These are phyloP conservation scores for Ophthalmolycus amberensis DNA, from an alignment of 2,113 vertebrate genomes.

Conservation along the genomic window DNA sequence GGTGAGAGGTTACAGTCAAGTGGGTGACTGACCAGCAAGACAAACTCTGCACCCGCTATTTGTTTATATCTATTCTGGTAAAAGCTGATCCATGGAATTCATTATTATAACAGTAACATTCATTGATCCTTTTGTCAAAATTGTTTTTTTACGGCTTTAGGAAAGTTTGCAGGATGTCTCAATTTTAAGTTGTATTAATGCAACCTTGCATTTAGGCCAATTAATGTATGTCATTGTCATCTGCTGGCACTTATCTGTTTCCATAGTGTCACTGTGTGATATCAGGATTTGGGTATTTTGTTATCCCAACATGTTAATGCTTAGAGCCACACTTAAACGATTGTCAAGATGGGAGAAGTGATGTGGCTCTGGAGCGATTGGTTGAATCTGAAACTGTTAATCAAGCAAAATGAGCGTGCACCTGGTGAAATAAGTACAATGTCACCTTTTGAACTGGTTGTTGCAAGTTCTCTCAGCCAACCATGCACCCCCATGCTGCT, in stretches of 20 bases:
- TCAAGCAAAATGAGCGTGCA: neutral
- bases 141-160: neutral
- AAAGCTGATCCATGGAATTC: neutral
- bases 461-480: neutral
- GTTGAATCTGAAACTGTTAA: neutral
- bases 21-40: neutral
- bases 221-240: neutral
- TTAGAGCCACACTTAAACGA: neutral
- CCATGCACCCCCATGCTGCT: neutral
- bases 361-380: neutral
- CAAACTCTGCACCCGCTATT: neutral
- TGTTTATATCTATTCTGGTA: constrained; percentile 7
- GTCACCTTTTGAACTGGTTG: neutral
- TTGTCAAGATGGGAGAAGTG: neutral
- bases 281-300: neutral
- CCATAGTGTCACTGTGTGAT: neutral
- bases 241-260: neutral
- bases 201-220: neutral
- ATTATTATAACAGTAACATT: neutral
- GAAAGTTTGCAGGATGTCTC: neutral
- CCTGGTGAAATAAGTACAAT: neutral
- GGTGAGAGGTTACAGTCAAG: constrained; percentile 38
- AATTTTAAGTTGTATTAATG: neutral
- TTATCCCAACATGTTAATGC: neutral
- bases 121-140: neutral